phyloP scores from a whole-genome alignment of 2,797 vertebrate genomes.

The Cygnus olor region DNA sequence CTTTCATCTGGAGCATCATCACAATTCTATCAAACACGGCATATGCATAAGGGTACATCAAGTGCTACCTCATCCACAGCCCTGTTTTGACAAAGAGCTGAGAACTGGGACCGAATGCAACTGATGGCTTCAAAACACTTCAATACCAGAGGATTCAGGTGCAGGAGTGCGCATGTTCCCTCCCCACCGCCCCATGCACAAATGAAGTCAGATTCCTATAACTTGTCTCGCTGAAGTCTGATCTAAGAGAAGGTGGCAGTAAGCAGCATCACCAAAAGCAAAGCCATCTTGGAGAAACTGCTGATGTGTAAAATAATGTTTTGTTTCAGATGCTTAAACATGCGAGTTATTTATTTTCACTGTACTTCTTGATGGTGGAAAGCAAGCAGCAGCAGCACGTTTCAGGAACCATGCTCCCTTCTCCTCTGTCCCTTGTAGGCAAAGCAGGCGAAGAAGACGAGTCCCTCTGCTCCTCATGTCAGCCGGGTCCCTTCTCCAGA shows the following conservation, averaged over 20 bases:
- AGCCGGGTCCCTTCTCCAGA: neutral
- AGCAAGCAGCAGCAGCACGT: neutral
- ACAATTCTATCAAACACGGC: neutral
- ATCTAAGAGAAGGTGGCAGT: neutral
- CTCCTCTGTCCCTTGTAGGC: neutral
- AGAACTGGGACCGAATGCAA: neutral
- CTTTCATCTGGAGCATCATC: slow-evolving; percentile 14
- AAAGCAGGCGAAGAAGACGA: neutral
- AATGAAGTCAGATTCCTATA: neutral
- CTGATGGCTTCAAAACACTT: neutral
- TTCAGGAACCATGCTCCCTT: neutral
- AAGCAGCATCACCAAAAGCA: slow-evolving; percentile 24
- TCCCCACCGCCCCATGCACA: accelerated
- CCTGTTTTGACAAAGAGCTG: neutral
- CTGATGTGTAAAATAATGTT: neutral
- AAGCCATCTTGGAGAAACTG: neutral
- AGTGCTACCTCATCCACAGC: neutral
- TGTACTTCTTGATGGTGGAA: neutral
- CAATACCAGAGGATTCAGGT: neutral
- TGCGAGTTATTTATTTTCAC: neutral
- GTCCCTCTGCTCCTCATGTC: neutral
- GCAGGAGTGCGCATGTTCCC: neutral
- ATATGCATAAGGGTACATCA: neutral
- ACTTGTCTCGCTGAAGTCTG: neutral
- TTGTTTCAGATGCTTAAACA: neutral